Percentiles rank a stretch among this genome's conserved stretches.
These are phyloP conservation scores for Dasypus novemcinctus DNA, from an alignment of 2,113 vertebrate genomes.

Conservation along the genomic window DNA sequence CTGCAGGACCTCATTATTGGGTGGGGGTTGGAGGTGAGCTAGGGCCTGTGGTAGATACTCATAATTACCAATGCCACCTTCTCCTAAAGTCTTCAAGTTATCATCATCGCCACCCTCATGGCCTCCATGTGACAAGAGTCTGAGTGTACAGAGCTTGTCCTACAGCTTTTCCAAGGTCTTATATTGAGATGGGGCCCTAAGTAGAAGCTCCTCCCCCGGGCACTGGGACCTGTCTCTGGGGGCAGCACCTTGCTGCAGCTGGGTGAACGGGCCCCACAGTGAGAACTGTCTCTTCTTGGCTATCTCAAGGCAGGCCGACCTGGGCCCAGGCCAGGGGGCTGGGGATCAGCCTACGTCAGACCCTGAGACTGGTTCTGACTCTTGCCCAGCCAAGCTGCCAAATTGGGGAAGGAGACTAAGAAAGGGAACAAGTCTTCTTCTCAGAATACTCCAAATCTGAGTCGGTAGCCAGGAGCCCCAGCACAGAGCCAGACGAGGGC, in stretches of 20 bases:
- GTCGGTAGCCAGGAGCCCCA: not conserved
- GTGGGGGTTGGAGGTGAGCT: not conserved
- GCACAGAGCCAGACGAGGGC: not conserved
- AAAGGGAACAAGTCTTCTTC: not conserved
- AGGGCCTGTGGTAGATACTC: not conserved
- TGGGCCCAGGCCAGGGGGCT: not conserved
- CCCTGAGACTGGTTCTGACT: not conserved
- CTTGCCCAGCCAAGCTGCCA: not conserved
- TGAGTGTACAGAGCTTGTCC: no score
- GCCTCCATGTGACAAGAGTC: not conserved
- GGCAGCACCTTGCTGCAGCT: not conserved
- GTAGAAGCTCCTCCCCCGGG: not conserved
- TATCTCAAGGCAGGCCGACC: not conserved
- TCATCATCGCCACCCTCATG: accelerated
- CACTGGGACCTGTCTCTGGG: accelerated
- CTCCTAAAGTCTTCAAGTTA: not conserved
- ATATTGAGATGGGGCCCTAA: accelerated
- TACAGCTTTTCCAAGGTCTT: not conserved
- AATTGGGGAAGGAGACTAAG: not conserved
- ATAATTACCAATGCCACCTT: not conserved
- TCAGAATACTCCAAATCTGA: not conserved
- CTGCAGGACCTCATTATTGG: not conserved
- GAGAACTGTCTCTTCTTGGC: not conserved
- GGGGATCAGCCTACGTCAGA: not conserved
- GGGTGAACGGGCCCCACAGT: not conserved